phyloP scores from a whole-genome alignment of 2,113 vertebrate genomes.

The Craseonycteris thonglongyai region DNA sequence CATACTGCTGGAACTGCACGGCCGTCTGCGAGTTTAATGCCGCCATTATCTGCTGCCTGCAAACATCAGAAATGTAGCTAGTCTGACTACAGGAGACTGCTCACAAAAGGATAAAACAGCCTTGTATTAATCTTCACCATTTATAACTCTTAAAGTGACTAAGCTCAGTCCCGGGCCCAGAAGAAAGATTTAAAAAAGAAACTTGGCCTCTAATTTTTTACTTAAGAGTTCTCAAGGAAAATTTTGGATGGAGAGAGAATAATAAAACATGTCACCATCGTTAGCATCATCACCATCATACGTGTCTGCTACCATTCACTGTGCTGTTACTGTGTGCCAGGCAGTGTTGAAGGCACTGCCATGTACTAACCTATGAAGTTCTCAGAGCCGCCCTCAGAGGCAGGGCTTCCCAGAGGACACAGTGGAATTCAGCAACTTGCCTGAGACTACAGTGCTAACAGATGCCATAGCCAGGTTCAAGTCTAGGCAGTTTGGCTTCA shows the following conservation, averaged over 20 bases:
- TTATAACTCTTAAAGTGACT: background rate
- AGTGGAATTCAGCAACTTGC: background rate
- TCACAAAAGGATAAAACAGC: conserved; percentile 6
- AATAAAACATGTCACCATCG: background rate
- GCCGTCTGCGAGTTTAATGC: conserved; percentile 97
- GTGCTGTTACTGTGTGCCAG: background rate
- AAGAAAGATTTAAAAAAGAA: background rate
- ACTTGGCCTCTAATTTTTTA: background rate
- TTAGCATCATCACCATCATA: background rate
- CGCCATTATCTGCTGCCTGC: conserved; percentile 98
- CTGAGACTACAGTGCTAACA: background rate
- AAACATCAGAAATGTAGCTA: conserved; percentile 40
- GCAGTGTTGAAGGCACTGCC: background rate
- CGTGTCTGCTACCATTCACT: background rate
- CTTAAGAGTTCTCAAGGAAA: background rate
- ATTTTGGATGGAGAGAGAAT: background rate
- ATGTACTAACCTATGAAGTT: background rate
- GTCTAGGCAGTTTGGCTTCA: background rate
- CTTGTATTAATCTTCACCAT: background rate
- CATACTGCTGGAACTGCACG: conserved; percentile 98
- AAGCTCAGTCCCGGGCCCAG: background rate
- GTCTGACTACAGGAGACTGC: conserved; percentile 7
- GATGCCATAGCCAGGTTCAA: background rate
- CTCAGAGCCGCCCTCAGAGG: background rate
- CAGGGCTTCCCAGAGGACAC: background rate